Evolutionary conservation across 2,113 vertebrate species (phyloP), one percentile per base, ranked within the genome.

Genomic region (Excalfactoria chinensis): DNA sequence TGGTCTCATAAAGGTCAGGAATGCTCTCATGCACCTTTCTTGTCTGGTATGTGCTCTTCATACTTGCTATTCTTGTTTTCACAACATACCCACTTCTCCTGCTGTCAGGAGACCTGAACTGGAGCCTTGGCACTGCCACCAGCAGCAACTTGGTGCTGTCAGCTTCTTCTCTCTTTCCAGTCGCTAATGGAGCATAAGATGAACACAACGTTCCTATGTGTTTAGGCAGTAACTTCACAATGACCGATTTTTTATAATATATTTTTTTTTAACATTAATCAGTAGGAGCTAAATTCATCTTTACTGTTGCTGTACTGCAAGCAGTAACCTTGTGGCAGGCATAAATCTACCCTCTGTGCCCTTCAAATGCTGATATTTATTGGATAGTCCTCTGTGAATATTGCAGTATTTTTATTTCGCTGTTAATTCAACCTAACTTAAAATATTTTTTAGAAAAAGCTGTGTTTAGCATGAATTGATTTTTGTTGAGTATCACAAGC

Each of bases 401-500:
- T 9, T 34, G 8, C 25, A 34, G 64, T 60, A 63, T n/a, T 76
- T 94, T 58, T 9, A 53, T 6, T 73, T 63, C 74, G 56, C 46
- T 74, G 7, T 59, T 82, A 77, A 63, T 63, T 79, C 81, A 84
- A 41, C 37, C 20, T 64, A 73, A 49, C 6, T 76, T 85, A 44
- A 2, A 90, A 62, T 87, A 77, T 16, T 35, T 84, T 66, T 91
- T 73, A 49, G 37, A 92, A 94, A 85, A 83, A 79, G 37, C 26
- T 77, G 69, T 89, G n/a, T 92, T 95, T 85, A 48, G 51, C 60
- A 60, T 51, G 71, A 93, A 60, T 19, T 56, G 56, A 44, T 85
- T 95, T 92, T 68, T 93, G 91, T 92, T 95, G 78, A 35, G 1
- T 88, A 94, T 85, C 89, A 95, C 87, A 85, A 51, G 32, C 64